These are phyloP conservation scores for Phymanthus crucifer DNA, from an alignment of 92 coral and sea anemone genomes.

Conservation along the genomic window DNA sequence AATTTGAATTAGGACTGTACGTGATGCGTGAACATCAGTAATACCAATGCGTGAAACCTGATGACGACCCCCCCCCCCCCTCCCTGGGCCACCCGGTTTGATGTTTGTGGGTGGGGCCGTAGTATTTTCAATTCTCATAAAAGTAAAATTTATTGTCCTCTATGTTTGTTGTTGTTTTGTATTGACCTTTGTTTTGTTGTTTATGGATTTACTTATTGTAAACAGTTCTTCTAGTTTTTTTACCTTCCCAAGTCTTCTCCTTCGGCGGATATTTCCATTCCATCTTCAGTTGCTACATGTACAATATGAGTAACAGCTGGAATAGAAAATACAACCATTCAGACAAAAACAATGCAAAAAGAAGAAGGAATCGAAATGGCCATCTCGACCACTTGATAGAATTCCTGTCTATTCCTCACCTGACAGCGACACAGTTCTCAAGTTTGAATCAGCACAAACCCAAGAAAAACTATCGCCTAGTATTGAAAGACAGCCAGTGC, in stretches of 20 bases:
- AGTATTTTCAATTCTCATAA: too few relatives aligned
- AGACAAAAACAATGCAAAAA: neutral
- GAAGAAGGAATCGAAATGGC: too few relatives aligned
- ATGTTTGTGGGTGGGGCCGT: too few relatives aligned
- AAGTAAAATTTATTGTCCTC: too few relatives aligned
- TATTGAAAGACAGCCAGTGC: slow-evolving; percentile 28
- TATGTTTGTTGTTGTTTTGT: too few relatives aligned
- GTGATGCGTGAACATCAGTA: too few relatives aligned
- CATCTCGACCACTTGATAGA: neutral
- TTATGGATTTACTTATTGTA: too few relatives aligned
- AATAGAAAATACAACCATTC: neutral
- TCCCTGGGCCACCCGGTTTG: too few relatives aligned
- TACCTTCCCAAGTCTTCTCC: slow-evolving; percentile 49
- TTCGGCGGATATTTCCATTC: slow-evolving; percentile 43
- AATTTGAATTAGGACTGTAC: too few relatives aligned
- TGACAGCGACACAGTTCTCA: slow-evolving; percentile 35
- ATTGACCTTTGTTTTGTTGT: neutral
- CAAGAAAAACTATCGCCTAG: slow-evolving; percentile 42
- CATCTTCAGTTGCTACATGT: slow-evolving; percentile 36
- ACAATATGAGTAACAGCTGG: slow-evolving; percentile 22
- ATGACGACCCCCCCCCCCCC: too few relatives aligned
- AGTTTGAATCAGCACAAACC: slow-evolving; percentile 46
- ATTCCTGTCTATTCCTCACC: neutral
- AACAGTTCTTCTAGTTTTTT: neutral
- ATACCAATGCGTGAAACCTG: too few relatives aligned